Conservation (phyloP, 2,888 invertebrate genomes). For the Nomada lathburiana region DNA sequence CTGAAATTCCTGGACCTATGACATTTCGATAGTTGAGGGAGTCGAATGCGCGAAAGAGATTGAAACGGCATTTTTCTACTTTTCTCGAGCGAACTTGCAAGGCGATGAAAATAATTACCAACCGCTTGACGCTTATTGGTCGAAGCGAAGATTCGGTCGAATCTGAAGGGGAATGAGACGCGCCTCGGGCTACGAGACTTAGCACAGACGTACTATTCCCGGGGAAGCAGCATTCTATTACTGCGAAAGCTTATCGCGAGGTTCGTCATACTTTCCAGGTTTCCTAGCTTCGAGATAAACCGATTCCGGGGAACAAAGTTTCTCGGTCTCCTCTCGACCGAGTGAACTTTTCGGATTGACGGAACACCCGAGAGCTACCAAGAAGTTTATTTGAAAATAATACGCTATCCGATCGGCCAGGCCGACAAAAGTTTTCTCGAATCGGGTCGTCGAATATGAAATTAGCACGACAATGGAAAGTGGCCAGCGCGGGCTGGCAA, state of each 20-base stretch:
- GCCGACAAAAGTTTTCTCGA: slow-evolving; percentile 22
- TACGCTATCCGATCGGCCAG: slow-evolving; percentile 30
- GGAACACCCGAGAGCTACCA: slow-evolving; percentile 51
- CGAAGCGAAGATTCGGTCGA: slow-evolving; percentile 16
- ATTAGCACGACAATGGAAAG: slow-evolving; percentile 43
- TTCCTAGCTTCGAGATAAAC: slow-evolving; percentile 56
- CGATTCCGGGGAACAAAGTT: slow-evolving; percentile 61
- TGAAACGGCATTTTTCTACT: too few relatives aligned
- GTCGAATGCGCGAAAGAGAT: too few relatives aligned
- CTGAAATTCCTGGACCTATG: not conserved
- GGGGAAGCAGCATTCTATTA: slow-evolving; percentile 62
- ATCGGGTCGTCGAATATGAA: slow-evolving; percentile 32
- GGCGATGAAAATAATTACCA: slow-evolving; percentile 62
- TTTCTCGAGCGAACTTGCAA: too few relatives aligned
- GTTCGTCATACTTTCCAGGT: slow-evolving; percentile 67
- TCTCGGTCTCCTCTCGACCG: slow-evolving; percentile 5
- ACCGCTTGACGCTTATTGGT: slow-evolving; percentile 57
- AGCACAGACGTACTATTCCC: slow-evolving; percentile 35
- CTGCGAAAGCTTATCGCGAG: slow-evolving; percentile 71
- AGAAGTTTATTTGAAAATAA: slow-evolving; percentile 57
- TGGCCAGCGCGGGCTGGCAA: not conserved
- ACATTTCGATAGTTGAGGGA: not conserved
- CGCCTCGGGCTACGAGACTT: slow-evolving; percentile 45
- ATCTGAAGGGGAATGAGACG: slow-evolving; percentile 51
- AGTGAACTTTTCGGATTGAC: slow-evolving; percentile 55